Conservation (phyloP, 2,113 vertebrate genomes). For the Leucoraja erinaceus region DNA sequence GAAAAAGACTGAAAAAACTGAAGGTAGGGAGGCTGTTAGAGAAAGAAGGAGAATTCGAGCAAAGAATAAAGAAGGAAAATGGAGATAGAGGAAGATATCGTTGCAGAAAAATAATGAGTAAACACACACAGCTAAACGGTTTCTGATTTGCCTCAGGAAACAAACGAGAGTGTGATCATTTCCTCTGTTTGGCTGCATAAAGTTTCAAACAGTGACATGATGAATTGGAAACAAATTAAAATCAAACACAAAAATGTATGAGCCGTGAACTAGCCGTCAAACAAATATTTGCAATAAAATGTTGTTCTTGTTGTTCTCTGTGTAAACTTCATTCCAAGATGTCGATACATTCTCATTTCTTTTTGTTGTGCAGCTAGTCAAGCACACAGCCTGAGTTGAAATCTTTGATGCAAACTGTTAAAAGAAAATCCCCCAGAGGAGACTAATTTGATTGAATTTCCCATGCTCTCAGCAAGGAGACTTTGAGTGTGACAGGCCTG, state of each 20-base stretch:
- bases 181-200: background rate
- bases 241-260: background rate
- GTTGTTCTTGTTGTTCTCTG: slow-evolving; percentile 4
- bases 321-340: slow-evolving; percentile 30
- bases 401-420: slow-evolving; percentile 56
- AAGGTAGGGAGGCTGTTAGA: background rate
- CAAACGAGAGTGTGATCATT: background rate
- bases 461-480: slow-evolving; percentile 53
- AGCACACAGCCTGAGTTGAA: slow-evolving; percentile 51
- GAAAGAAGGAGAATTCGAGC: background rate
- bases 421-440: slow-evolving; percentile 55
- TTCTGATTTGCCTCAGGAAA: background rate
- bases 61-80: background rate
- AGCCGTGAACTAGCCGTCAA: slow-evolving; percentile 31
- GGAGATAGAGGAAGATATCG: background rate
- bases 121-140: too few species aligned
- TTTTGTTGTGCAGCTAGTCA: slow-evolving; percentile 50
- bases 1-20: background rate
- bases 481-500: slow-evolving; percentile 52
- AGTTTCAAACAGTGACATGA: background rate
- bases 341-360: slow-evolving; percentile 19
- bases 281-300: background rate
- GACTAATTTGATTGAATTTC: slow-evolving; percentile 58
- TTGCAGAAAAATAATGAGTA: too few species aligned
- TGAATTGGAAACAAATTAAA: slow-evolving; percentile 31